Conservation (phyloP, 2,888 invertebrate genomes). For the Crepidodera aurea region DNA sequence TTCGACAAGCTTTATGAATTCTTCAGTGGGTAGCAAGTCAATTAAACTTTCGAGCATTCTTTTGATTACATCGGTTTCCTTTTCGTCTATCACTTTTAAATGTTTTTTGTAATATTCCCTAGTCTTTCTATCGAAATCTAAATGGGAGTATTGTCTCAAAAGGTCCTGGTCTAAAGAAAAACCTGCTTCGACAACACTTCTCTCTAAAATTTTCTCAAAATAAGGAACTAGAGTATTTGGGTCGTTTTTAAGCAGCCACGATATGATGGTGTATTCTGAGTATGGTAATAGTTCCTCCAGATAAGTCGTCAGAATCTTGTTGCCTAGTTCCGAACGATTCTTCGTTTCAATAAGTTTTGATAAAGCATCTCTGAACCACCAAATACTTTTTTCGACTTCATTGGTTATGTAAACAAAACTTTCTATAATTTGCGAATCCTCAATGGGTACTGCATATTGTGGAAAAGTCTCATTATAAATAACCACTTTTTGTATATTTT, state of each 20-base stretch:
- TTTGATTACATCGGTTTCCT: not conserved
- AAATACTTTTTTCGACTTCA: not conserved
- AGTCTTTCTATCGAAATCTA: conserved; percentile 31
- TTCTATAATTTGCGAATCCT: conserved; percentile 2
- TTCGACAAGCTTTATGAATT: conserved; percentile 35
- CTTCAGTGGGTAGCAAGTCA: conserved; percentile 32
- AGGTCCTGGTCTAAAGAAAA: not conserved
- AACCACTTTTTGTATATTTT: conserved; percentile 1
- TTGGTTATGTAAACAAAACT: conserved; percentile 1
- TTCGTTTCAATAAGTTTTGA: conserved; percentile 10
- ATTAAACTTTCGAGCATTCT: conserved; percentile 27
- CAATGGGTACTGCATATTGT: conserved; percentile 4
- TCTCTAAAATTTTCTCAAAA: conserved; percentile 23
- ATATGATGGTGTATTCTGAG: not conserved
- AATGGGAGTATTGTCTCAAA: conserved; percentile 33
- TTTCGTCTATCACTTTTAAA: conserved; percentile 6
- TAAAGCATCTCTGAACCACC: not conserved
- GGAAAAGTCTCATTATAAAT: conserved; percentile 26
- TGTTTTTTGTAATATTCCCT: conserved; percentile 16
- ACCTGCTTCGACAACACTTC: not conserved
- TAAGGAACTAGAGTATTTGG: conserved; percentile 32
- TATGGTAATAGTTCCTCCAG: conserved; percentile 10
- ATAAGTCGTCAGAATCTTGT: conserved; percentile 26
- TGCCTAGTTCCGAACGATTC: conserved; percentile 28
- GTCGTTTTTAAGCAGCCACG: conserved; percentile 32